A percentile compares a stretch with the other conserved stretches of the same genome.
These are phyloP conservation scores for Ectemnius continuus DNA, from an alignment of 2,888 invertebrate genomes.

Conservation along the genomic window DNA sequence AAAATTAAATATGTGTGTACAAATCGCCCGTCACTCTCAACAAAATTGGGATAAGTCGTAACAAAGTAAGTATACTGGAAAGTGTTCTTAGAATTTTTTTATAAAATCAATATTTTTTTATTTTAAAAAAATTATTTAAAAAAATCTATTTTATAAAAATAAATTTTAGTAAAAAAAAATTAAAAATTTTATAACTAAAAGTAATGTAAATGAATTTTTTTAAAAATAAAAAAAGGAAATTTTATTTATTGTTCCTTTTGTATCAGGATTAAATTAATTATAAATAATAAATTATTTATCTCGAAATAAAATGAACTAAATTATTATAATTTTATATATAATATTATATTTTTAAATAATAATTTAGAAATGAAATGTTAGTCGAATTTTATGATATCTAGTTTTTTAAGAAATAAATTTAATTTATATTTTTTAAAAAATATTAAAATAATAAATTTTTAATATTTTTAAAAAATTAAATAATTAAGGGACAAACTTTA, in stretches of 20 bases:
- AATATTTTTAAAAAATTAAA: slow-evolving; percentile 10
- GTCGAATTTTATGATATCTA: slow-evolving; percentile 37
- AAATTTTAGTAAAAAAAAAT: too few species aligned
- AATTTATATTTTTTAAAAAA: slow-evolving; percentile 81
- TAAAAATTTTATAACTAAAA: background rate
- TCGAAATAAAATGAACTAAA: background rate
- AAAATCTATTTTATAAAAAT: too few species aligned
- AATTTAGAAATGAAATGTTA: slow-evolving; percentile 12
- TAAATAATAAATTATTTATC: too few species aligned
- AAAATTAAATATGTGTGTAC: slow-evolving; percentile 4
- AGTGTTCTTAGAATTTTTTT: background rate
- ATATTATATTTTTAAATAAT: background rate
- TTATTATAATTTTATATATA: background rate
- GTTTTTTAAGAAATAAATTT: slow-evolving; percentile 78
- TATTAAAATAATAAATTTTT: too few species aligned
- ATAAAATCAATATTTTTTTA: background rate
- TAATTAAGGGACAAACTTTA: background rate
- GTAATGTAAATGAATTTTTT: slow-evolving; percentile 7
- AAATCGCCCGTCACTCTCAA: slow-evolving; percentile 3
- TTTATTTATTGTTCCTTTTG: slow-evolving; percentile 8
- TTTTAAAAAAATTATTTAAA: too few species aligned
- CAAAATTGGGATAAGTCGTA: slow-evolving; percentile 6
- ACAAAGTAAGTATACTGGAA: slow-evolving; percentile 4
- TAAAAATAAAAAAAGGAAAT: background rate
- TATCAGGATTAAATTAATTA: background rate